Percentiles rank a stretch among this genome's conserved stretches.
These are phyloP conservation scores for Himalopsyche japonica DNA, from an alignment of 2,888 invertebrate genomes.

Conservation along the genomic window DNA sequence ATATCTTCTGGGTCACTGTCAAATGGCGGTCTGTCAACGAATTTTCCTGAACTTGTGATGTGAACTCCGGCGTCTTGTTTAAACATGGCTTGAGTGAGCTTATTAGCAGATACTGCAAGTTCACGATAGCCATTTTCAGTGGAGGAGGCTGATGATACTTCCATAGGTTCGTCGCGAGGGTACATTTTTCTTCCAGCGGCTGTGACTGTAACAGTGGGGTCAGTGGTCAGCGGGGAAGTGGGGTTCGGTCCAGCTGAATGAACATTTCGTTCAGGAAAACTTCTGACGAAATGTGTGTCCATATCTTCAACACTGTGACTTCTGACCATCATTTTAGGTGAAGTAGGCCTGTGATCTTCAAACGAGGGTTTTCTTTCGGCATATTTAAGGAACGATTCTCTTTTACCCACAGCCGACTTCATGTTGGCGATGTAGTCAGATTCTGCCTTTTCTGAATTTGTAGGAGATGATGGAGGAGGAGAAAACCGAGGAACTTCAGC, in stretches of 20 bases:
- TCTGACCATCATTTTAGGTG: slow-evolving; percentile 42
- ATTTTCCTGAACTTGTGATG: neutral
- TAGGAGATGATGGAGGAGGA: slow-evolving; percentile 36
- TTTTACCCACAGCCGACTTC: slow-evolving; percentile 7
- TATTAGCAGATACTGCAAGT: slow-evolving; percentile 33
- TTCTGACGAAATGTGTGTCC: slow-evolving; percentile 21
- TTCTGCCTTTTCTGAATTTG: slow-evolving; percentile 28
- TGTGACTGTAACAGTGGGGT: slow-evolving; percentile 43
- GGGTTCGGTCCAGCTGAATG: slow-evolving; percentile 32
- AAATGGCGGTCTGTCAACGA: slow-evolving; percentile 28
- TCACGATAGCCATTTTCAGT: slow-evolving; percentile 43
- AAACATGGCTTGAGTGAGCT: slow-evolving; percentile 38
- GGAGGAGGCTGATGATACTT: slow-evolving; percentile 16
- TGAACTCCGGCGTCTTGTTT: neutral
- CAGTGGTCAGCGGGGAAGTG: slow-evolving; percentile 11
- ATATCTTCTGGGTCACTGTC: slow-evolving; percentile 41
- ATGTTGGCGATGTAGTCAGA: neutral
- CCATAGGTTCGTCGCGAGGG: slow-evolving; percentile 47
- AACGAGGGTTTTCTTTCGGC: slow-evolving; percentile 20
- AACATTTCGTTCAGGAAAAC: slow-evolving; percentile 33
- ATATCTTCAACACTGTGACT: slow-evolving; percentile 40
- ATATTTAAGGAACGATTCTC: slow-evolving; percentile 31
- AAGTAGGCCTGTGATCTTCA: slow-evolving; percentile 22
- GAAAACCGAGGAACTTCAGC: slow-evolving; percentile 41
- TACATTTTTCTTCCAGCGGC: slow-evolving; percentile 60